These are phyloP conservation scores for pig (Sus scrofa) DNA, from an alignment of 2,113 vertebrate species.

Conservation along the genomic window DNA sequence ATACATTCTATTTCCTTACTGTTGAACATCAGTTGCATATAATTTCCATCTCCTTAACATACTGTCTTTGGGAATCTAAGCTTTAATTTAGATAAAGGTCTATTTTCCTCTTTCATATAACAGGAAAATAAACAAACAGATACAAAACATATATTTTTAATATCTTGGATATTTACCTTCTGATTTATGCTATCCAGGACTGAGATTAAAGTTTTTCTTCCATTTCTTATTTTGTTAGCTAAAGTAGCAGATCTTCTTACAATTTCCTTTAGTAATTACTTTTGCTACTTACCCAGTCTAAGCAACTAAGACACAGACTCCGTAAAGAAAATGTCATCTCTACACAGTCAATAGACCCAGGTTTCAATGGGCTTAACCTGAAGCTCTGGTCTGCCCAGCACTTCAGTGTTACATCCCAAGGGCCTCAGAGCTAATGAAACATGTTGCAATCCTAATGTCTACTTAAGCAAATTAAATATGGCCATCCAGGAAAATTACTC, in stretches of 20 bases:
- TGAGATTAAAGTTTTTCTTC: slow-evolving; percentile 61
- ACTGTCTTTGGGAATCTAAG: slow-evolving; percentile 47
- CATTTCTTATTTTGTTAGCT: slow-evolving; percentile 69
- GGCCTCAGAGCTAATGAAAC: slow-evolving; percentile 71
- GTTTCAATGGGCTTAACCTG: slow-evolving; percentile 68
- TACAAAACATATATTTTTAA: slow-evolving; percentile 71
- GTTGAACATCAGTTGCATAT: slow-evolving; percentile 52
- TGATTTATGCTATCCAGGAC: slow-evolving; percentile 61
- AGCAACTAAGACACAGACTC: slow-evolving; percentile 15
- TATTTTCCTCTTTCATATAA: slow-evolving; percentile 67
- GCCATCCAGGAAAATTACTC: slow-evolving; percentile 73
- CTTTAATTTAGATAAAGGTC: slow-evolving; percentile 80
- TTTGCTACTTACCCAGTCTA: slow-evolving; percentile 68
- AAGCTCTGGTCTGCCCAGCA: slow-evolving; percentile 10
- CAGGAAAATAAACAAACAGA: slow-evolving; percentile 79
- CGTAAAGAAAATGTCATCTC: slow-evolving; percentile 66
- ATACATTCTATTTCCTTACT: slow-evolving; percentile 52
- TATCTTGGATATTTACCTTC: slow-evolving; percentile 81
- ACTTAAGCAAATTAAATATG: slow-evolving; percentile 78
- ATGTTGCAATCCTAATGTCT: slow-evolving; percentile 70
- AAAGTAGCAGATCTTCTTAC: slow-evolving; percentile 71
- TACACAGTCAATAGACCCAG: slow-evolving; percentile 32
- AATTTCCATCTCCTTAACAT: slow-evolving; percentile 65
- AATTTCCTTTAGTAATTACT: slow-evolving; percentile 73
- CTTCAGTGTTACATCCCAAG: slow-evolving; percentile 57